Percentiles rank a stretch among this genome's conserved stretches.
These are phyloP conservation scores for Drosophila gaucha DNA, from an alignment of 2,888 invertebrate genomes.

Conservation along the genomic window DNA sequence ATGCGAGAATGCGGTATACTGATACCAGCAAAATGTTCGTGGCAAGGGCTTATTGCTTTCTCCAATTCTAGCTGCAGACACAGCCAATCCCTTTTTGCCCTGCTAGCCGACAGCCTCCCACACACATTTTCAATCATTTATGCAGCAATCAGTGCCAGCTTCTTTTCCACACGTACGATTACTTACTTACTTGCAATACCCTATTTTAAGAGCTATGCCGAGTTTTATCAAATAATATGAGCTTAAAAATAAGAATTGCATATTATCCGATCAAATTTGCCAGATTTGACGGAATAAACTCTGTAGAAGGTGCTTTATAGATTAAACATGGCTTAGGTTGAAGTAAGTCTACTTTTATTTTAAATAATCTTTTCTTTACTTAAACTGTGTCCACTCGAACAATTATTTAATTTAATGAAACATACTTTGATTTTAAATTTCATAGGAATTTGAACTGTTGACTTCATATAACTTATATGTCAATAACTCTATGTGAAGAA, in stretches of 20 bases:
- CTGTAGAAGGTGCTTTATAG: too few species aligned
- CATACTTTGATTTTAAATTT: too few species aligned
- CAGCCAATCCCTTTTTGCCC: conserved; percentile 8
- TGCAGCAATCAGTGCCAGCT: conserved; percentile 70
- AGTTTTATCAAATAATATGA: background rate
- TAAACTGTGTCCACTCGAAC: too few species aligned
- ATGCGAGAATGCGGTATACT: conserved; percentile 57
- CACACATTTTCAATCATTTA: conserved; percentile 70
- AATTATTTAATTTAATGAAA: too few species aligned
- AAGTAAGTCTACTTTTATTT: too few species aligned
- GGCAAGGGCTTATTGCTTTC: conserved; percentile 43
- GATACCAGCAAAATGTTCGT: conserved; percentile 43
- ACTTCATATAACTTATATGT: too few species aligned
- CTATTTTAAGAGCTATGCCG: background rate
- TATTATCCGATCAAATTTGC: background rate
- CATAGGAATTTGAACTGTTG: too few species aligned
- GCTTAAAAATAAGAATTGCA: background rate
- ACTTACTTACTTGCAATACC: conserved; percentile 45
- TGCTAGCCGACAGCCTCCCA: conserved; percentile 5
- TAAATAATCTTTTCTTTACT: too few species aligned
- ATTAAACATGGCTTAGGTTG: too few species aligned
- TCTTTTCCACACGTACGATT: conserved; percentile 75
- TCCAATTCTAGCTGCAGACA: conserved; percentile 4
- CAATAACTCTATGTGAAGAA: too few species aligned
- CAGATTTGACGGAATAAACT: too few species aligned